Evolutionary conservation across 2,797 vertebrate genomes (phyloP), one percentile per base, ranked within the genome.

Genomic region (Notoglanidium macrostoma): DNA sequence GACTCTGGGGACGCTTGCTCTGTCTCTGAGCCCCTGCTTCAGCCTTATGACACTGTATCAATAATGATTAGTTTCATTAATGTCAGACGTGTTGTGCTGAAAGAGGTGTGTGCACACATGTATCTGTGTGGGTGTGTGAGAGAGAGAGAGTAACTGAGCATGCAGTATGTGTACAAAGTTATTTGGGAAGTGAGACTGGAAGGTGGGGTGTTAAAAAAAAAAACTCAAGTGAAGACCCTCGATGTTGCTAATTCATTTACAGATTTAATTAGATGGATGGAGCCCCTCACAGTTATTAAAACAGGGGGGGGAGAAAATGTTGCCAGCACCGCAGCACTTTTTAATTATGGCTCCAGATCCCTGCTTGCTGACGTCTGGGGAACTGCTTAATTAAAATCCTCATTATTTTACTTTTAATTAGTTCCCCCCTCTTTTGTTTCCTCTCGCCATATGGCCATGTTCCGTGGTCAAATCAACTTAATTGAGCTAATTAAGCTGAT

Each of bases 401-500:
- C 96, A 96, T 96, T 96, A 96, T 96, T 96, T 96, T 96, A 95
- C 95, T 96, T 96, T 96, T 96, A 96, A 96, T 96, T 96, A 96
- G 95, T 95, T 95, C 95, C 95, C 81, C 96, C 95, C 95, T 96
- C 95, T 95, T 95, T 96, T 95, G 95, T 96, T 96, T 96, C 95
- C 94, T 95, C 93, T 92, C 93, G 91, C 96, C 96, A 96, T 96
- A 96, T 96, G 96, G 95, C 96, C 92, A 88, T 95, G 95, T 96
- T 96, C 96, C 93, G 94, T 96, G 96, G 95, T 97, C 96, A 97
- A 97, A 97, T 97, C 95, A 96, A 96, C 95, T 94, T 97, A 97
- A 97, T 97, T 96, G 96, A 97, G 96, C 96, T 97, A 96, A 97
- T 97, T 97, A 96, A 96, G 95, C 94, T 94, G 95, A 96, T 97